Base-by-base conservation (phyloP, 92 coral and sea anemone genomes). In the Blastomussa wellsi region DNA sequence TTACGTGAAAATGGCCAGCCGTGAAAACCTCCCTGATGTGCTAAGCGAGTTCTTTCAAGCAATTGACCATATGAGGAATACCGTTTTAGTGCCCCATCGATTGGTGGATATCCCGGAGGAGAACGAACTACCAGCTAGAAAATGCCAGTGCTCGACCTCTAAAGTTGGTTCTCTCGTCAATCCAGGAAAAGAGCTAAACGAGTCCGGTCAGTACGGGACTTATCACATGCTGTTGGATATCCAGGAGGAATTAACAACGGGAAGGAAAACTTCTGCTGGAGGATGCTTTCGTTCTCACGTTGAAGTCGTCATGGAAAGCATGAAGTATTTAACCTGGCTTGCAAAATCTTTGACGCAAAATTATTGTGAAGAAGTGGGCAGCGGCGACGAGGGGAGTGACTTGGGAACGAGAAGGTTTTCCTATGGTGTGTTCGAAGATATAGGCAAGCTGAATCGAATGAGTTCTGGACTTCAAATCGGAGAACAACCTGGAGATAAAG, bases 11-110 rank as follows among this genome's bases (percentile, higher is more conserved):
- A 87, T 90, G 93, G 66, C 87, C n/a, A 77, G 65, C 8, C 52
- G 83, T 19, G 74, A 72, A 55, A 90, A 81, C 69, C 86, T 90
- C 1, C 87, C 90, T 31, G 90, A 90, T 35, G 81, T 67, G 24
- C 62, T 90, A 1, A 73, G 79, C 51, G 90, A 86, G 47, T 90
- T 90, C 74, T 77, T 80, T 7, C 82, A 86, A 82, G 90, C 93
- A 28, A 84, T 90, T 1, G 90, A 90, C 0, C 73, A 86, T 36
- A 90, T 90, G 93, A 86, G 76, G 52, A 78, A 74, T 53, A 86
- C 85, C 22, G 89, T 90, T 19, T 32, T 90, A 39, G 93, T 90
- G 24, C 93, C 93, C 5, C 86, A 83, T n/a, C 88, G 87, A 33
- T 60, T 90, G 62, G 86, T 90, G 49, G 93, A 86, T 65, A 85